Conservation (phyloP, 2,113 vertebrate species). For the Loxodonta africana region DNA sequence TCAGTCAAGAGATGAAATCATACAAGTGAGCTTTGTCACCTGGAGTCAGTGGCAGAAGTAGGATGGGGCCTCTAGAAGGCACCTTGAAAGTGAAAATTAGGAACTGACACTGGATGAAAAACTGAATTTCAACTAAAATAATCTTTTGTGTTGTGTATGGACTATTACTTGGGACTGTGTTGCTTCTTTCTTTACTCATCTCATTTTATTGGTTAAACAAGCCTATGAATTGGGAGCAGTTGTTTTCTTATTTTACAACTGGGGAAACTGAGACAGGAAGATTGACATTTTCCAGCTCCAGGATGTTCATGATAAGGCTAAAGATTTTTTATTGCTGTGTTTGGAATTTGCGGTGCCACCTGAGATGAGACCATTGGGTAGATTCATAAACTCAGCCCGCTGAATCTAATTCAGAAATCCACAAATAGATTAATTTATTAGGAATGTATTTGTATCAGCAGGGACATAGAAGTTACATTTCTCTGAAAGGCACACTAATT, state of each 20-base stretch:
- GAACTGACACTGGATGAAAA: not conserved
- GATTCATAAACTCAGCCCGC: not conserved
- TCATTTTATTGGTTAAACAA: constrained; percentile 26
- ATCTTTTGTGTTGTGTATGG: not conserved
- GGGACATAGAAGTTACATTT: not conserved
- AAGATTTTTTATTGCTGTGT: constrained; percentile 21
- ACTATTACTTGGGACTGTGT: not conserved
- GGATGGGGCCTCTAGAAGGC: not conserved
- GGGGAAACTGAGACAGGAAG: not conserved
- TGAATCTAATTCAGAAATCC: constrained; percentile 9
- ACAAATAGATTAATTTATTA: not conserved
- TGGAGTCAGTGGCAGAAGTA: not conserved
- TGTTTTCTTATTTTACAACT: constrained; percentile 41
- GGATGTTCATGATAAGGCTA: not conserved
- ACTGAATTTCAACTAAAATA: not conserved
- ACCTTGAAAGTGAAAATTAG: not conserved
- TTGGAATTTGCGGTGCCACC: not conserved
- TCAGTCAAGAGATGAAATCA: not conserved
- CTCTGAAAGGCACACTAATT: not conserved
- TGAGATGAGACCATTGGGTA: not conserved
- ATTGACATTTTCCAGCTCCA: constrained; percentile 19
- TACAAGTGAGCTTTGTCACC: not conserved
- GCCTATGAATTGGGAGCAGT: constrained; percentile 12
- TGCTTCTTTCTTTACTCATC: not conserved
- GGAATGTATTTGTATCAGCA: not conserved